Conservation (phyloP, 2,797 vertebrate genomes). For the Diceros bicornis region DNA sequence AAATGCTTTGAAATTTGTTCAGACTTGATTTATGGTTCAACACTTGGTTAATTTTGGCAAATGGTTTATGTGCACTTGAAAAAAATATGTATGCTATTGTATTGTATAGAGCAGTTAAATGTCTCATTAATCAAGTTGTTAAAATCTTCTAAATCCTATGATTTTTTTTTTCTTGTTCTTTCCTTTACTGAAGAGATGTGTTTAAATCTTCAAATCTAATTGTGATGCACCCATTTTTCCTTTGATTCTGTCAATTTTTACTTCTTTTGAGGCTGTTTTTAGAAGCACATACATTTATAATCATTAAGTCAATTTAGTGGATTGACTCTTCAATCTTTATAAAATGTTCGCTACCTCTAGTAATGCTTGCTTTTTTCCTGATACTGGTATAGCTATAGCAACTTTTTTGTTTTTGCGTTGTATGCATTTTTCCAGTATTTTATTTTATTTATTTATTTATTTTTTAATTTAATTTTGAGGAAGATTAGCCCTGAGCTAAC, state of each 20-base stretch:
- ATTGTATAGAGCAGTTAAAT: constrained; percentile 54
- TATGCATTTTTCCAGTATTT: constrained; percentile 1
- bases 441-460: neutral
- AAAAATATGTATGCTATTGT: neutral
- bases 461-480: too few species aligned
- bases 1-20: constrained; percentile 49
- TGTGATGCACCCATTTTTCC: neutral
- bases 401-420: neutral
- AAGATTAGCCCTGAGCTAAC: too few species aligned
- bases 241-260: constrained; percentile 49
- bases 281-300: neutral
- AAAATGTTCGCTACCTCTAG: neutral
- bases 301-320: constrained; percentile 9
- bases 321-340: constrained; percentile 27
- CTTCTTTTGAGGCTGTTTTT: constrained; percentile 6
- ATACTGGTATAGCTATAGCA: neutral
- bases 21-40: constrained; percentile 60
- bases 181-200: constrained; percentile 20
- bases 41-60: constrained; percentile 62
- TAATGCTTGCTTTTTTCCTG: neutral
- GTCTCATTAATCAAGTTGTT: constrained; percentile 48
- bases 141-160: constrained; percentile 66
- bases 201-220: constrained; percentile 58
- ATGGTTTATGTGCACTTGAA: constrained; percentile 38
- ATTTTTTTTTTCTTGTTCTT: neutral